These are phyloP conservation scores for Ormia ochracea DNA, from an alignment of 2,888 invertebrate species.

Conservation along the genomic window DNA sequence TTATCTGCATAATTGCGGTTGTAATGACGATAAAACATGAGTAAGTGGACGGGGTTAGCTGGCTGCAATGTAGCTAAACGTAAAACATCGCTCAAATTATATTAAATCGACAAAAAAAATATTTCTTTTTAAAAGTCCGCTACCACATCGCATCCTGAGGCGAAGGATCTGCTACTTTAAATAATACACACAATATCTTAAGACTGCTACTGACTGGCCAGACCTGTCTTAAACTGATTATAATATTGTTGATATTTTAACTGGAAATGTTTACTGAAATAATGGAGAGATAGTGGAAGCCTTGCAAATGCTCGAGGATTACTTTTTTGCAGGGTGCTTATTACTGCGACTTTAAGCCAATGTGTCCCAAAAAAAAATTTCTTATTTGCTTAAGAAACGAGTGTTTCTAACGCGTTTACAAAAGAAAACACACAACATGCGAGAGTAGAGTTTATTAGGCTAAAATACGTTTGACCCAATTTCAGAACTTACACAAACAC, in stretches of 20 bases:
- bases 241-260: too few relatives aligned
- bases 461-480: conserved; percentile 54
- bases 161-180: background rate
- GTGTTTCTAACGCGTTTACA: background rate
- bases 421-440: background rate
- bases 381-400: background rate
- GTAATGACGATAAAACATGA: conserved; percentile 61
- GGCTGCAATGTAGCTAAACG: background rate
- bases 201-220: too few relatives aligned
- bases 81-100: background rate
- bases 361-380: background rate
- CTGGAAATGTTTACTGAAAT: too few relatives aligned
- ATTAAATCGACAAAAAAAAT: background rate
- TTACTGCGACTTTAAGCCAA: too few relatives aligned
- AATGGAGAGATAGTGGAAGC: too few relatives aligned
- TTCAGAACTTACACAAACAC: conserved; percentile 10
- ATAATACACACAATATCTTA: background rate
- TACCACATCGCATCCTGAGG: background rate
- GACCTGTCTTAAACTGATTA: too few relatives aligned
- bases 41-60: conserved; percentile 31
- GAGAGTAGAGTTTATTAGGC: conserved; percentile 23
- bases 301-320: too few relatives aligned
- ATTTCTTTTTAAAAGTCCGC: background rate
- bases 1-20: conserved; percentile 49
- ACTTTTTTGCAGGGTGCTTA: too few relatives aligned